Base-by-base conservation (phyloP, 2,888 invertebrate genomes). In the Morpho achilles region DNA sequence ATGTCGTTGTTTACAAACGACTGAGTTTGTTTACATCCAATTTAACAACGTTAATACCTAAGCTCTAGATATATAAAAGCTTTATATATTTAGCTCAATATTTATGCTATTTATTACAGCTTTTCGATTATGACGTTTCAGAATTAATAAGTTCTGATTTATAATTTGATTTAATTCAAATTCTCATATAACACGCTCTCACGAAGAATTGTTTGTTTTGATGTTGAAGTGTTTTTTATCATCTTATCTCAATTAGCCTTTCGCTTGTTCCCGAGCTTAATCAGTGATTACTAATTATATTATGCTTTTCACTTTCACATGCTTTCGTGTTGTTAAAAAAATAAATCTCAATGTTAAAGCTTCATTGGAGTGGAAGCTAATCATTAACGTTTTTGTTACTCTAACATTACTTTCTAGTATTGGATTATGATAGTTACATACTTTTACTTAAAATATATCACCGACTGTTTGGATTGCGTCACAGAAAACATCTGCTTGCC, bases 181-280 rank as follows among this genome's bases (percentile, higher is more conserved):
- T 64, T 65, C 63, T 62, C 69, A 75, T 75, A 80, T 81, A 79
- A 74, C 77, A 78, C 76, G 76, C 66, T 74, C 66, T 68, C 56
- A 49, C 60, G 67, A 72, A 79, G 75, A 77, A 79, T 75, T 71
- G 69, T 67, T 64, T 67, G 73, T 76, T 74, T 73, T 69, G 66
- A 72, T 69, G 66, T 65, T 66, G 67, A 70, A 72, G 70, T 71
- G 39, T 47, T 72, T 66, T 61, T 64, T 60, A 67, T 62, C 61
- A 58, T 61, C 55, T 63, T 66, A 64, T 68, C 53, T 59, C 41
- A 46, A 49, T 62, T 56, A 55, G 54, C 50, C n/a, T 46, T 54
- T 64, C 57, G 52, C 63, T 69, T 60, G 63, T 60, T 67, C 55
- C 50, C 57, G 32, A 53, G 42, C 56, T 59, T 47, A 45, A 58